Conservation (phyloP, 2,797 vertebrate genomes). For the Microctenopoma steveboyesi region DNA sequence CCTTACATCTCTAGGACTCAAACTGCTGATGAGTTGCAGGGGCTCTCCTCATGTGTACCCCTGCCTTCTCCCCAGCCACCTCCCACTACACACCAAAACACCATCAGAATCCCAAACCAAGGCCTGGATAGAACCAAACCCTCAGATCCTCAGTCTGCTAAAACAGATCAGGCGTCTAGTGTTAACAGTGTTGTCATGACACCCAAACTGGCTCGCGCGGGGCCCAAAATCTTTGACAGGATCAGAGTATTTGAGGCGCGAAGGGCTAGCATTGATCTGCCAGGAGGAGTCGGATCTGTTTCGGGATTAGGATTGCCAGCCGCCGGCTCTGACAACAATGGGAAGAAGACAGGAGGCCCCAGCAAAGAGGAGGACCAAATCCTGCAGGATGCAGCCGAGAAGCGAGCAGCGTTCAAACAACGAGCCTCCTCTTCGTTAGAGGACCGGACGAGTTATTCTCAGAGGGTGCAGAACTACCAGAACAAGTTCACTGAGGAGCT, state of each 20-base stretch:
- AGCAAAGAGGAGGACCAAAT: constrained; percentile 69
- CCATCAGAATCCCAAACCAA: constrained; percentile 69
- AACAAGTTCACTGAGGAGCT: constrained; percentile 92
- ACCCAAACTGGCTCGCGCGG: constrained; percentile 84
- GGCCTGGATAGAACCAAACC: constrained; percentile 82
- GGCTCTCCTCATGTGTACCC: constrained; percentile 32
- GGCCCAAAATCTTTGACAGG: constrained; percentile 90
- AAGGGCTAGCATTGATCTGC: constrained; percentile 63
- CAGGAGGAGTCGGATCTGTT: constrained; percentile 61
- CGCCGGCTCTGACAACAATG: constrained; percentile 79
- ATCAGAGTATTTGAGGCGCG: constrained; percentile 90
- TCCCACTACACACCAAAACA: constrained; percentile 81
- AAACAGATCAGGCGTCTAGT: constrained; percentile 75
- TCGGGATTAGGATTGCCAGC: constrained; percentile 79
- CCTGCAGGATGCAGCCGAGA: constrained; percentile 69
- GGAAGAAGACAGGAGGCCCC: constrained; percentile 60
- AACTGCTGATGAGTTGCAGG: constrained; percentile 47
- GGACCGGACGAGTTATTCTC: constrained; percentile 85
- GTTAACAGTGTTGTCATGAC: constrained; percentile 78
- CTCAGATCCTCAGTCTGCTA: constrained; percentile 73
- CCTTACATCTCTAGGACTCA: constrained; percentile 72
- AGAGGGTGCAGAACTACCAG: constrained; percentile 88
- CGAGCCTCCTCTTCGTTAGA: constrained; percentile 91
- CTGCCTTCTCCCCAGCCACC: constrained; percentile 54
- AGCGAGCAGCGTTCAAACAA: constrained; percentile 87